phyloP scores from a whole-genome alignment of 2,113 vertebrate species.

The Pardalotus punctatus region DNA sequence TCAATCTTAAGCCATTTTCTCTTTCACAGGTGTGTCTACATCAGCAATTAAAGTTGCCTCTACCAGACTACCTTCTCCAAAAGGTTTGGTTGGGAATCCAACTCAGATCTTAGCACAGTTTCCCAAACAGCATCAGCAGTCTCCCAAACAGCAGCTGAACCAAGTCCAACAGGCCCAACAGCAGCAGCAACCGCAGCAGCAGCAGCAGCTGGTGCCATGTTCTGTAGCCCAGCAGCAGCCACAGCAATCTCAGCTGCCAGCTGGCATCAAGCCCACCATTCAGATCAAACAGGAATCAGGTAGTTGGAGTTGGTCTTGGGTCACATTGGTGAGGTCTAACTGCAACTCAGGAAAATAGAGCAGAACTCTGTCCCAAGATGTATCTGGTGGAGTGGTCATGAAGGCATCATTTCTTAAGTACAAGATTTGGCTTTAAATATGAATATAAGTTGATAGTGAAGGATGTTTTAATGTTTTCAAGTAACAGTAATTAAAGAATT shows the following conservation, averaged over 20 bases:
- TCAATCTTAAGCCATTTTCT: neutral
- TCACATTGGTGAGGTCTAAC: neutral
- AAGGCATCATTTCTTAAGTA: neutral
- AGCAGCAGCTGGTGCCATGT: slow-evolving; percentile 67
- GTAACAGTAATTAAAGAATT: neutral
- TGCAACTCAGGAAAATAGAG: neutral
- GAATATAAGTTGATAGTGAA: neutral
- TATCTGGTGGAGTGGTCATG: neutral
- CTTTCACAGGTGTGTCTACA: slow-evolving; percentile 78
- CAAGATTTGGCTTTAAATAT: neutral
- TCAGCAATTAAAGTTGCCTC: slow-evolving; percentile 90
- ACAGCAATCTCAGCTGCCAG: slow-evolving; percentile 74
- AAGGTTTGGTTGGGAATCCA: slow-evolving; percentile 86
- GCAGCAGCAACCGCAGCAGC: slow-evolving; percentile 72
- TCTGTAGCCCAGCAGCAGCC: slow-evolving; percentile 67
- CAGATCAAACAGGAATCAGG: slow-evolving; percentile 99
- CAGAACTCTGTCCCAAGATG: neutral
- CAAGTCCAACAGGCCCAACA: slow-evolving; percentile 75
- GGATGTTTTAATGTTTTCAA: neutral
- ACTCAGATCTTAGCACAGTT: slow-evolving; percentile 95
- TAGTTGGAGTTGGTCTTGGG: slow-evolving; percentile 57
- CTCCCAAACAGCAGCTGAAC: slow-evolving; percentile 81
- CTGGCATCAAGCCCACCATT: slow-evolving; percentile 91
- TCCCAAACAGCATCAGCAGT: slow-evolving; percentile 88
- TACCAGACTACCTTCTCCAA: slow-evolving; percentile 90